Percentiles rank a stretch among this genome's conserved stretches.
Evolutionary conservation across 2,113 vertebrate species (phyloP).

Genomic region (Oxyruncus cristatus): DNA sequence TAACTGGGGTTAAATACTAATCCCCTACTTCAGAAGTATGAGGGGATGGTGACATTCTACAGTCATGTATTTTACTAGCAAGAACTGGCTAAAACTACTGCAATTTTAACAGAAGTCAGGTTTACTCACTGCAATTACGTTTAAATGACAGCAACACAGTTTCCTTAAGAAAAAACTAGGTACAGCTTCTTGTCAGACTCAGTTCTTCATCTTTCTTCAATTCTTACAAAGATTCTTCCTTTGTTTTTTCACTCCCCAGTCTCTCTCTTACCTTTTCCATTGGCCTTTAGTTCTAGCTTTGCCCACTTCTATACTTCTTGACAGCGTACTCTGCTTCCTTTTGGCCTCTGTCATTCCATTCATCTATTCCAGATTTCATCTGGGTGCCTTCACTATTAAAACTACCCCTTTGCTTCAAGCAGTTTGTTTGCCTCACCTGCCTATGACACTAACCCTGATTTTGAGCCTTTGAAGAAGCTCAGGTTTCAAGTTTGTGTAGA

Average conservation of each 20-base stretch:
- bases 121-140: neutral
- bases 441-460: neutral
- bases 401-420: neutral
- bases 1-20: neutral
- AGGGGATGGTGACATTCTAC: neutral
- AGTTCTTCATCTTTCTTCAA: neutral
- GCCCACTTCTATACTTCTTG: neutral
- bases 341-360: neutral
- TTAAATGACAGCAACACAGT: neutral
- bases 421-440: neutral
- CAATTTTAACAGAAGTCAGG: neutral
- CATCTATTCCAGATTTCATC: neutral
- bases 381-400: neutral
- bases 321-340: neutral
- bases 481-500: neutral
- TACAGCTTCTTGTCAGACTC: neutral
- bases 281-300: neutral
- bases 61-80: neutral
- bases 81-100: neutral
- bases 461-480: neutral
- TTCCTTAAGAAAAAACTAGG: neutral
- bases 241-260: neutral
- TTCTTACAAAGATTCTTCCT: neutral
- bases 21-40: neutral
- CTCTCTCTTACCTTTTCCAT: neutral